A percentile compares a stretch with the other conserved stretches of the same genome.
These are phyloP conservation scores for Zelostemma sp. DNA, from an alignment of 1,140 invertebrate species.

Conservation along the genomic window DNA sequence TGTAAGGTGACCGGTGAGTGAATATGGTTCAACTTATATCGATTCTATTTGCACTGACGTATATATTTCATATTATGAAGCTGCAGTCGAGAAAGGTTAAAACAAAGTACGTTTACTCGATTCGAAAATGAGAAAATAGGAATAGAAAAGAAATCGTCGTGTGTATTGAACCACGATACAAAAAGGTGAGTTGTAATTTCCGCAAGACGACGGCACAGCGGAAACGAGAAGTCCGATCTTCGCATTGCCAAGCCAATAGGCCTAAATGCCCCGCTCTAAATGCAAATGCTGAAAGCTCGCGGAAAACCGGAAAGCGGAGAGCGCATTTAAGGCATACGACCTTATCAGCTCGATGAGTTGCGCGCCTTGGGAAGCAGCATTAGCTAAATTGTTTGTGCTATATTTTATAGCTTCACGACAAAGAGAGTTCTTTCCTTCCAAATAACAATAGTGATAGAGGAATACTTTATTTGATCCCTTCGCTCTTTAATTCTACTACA, in stretches of 20 bases:
- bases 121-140: slow-evolving; percentile 6
- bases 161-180: slow-evolving; percentile 9
- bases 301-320: slow-evolving; percentile 9
- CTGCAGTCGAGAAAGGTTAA: no score
- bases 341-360: slow-evolving; percentile 41
- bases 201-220: slow-evolving; percentile 16
- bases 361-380: slow-evolving; percentile 26
- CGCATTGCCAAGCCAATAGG: slow-evolving; percentile 22
- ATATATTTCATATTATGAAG: no score
- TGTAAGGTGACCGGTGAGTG: no score
- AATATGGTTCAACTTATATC: no score
- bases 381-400: slow-evolving; percentile 54
- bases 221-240: slow-evolving; percentile 32
- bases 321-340: slow-evolving; percentile 21
- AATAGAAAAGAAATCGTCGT: slow-evolving; percentile 6
- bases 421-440: slow-evolving; percentile 6
- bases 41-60: no score
- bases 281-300: slow-evolving; percentile 53
- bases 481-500: not conserved
- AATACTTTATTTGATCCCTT: not conserved
- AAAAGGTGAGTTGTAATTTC: slow-evolving; percentile 22
- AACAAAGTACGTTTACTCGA: no score
- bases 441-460: not conserved
- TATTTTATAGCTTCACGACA: slow-evolving; percentile 21
- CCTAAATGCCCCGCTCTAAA: slow-evolving; percentile 53